phyloP scores from a whole-genome alignment of 2,113 vertebrate genomes.

The Nycticorax nycticorax region DNA sequence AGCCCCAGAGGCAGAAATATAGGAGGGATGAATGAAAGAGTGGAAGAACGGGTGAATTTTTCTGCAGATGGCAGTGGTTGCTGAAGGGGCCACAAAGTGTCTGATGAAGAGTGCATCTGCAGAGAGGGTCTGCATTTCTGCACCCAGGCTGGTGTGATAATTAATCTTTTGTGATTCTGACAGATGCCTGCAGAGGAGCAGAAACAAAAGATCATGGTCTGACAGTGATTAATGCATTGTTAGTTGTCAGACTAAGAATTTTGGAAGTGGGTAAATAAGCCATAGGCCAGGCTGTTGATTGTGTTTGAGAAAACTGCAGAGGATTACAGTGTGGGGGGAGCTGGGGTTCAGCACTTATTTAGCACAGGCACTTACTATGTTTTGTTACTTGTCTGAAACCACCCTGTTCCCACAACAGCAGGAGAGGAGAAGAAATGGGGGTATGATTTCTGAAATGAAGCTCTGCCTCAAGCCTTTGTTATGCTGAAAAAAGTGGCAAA shows the following conservation, averaged over 20 bases:
- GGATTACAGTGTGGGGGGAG: neutral
- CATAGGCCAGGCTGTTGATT: neutral
- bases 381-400: neutral
- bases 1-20: neutral
- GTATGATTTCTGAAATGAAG: neutral
- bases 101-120: rapidly evolving
- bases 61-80: neutral
- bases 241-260: constrained; percentile 13
- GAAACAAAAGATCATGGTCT: constrained; percentile 5
- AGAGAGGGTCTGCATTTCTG: neutral
- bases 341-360: neutral
- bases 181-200: neutral
- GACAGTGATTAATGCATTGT: constrained; percentile 21
- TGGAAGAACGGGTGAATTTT: neutral
- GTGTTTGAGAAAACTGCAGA: neutral
- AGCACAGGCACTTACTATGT: neutral
- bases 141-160: neutral
- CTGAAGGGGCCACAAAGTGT: neutral
- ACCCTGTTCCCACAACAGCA: neutral
- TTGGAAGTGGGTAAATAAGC: constrained; percentile 22
- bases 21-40: neutral
- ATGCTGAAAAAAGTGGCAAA: neutral
- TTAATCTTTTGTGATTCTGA: constrained; percentile 30
- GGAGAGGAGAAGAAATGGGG: neutral
- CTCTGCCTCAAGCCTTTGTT: neutral